Evolutionary conservation across 1,140 invertebrate species (phyloP), one percentile per base, ranked within the genome.

Genomic region (Galleria mellonella): DNA sequence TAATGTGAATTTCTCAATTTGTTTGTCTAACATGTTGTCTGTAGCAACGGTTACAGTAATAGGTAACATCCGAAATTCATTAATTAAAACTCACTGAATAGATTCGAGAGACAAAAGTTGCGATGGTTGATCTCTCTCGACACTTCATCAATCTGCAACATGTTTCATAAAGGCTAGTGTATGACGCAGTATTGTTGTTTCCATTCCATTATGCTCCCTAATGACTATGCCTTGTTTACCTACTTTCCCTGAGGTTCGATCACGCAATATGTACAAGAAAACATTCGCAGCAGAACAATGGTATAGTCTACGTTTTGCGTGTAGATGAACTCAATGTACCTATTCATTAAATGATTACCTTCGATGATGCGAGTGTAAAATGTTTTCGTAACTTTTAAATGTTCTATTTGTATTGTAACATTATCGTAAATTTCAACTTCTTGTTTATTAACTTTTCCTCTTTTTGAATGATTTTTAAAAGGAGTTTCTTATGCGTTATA

Each of bases 181-280:
- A 37, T 37, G 35, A 41, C 49, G 39, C 44, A 33, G 49, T 55
- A 73, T 68, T 63, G 68, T 74, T 69, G 13, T 48, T 47, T 43
- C 35, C 32, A 29, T 46, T 46, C 49, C 17, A 39, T 58, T 47
- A 47, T 43, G 37, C 23, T 52, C 49, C 53, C 50, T 67, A 67
- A 62, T 52, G 47, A 43, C 43, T 43, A 43, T 40, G 54, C 35
- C 44, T 55, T 60, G 62, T 68, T 68, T 66, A 46, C 47, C 48
- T 43, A 64, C 70, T 73, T 72, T 76, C 67, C 46, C 63, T 51
- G 29, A 2, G 32, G 32, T 28, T 53, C 37, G 39, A 50, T 68
- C 64, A 65, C 51, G 62, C 56, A 60, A 67, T 50, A 51, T 41
- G 38, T 27, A 49, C 41, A 35, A 40, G 45, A 53, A 43, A 36